Base-by-base conservation (phyloP, 2,888 invertebrate genomes). In the Chymomyza caudatula region DNA sequence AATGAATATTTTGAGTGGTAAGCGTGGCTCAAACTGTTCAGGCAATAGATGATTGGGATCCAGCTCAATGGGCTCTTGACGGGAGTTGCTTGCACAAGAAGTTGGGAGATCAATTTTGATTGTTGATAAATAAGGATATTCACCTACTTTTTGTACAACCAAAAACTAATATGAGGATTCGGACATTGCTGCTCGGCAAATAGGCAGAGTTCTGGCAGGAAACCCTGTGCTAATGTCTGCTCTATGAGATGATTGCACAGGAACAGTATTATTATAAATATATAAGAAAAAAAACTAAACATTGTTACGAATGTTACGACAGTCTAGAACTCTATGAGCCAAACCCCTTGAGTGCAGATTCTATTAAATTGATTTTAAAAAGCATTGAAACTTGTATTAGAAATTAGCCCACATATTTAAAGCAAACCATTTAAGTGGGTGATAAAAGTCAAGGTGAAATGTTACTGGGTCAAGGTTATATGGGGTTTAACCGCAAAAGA, bases 141-240 rank as follows among this genome's bases (percentile, higher is more conserved):
- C 3, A 73, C 89, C 90, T 87, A 93, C 93, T 91, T 92, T 15
- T 92, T 94, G 74, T 93, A 94, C 0, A 94, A 87, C 92, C 93
- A 93, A 86, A 92, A 94, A 4, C 92, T 91, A 2, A 94, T 89
- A 71, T 93, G 92, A 63, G 88, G 70, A 79, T 93, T 93, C 0
- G 94, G 94, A 82, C 94, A 94, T 20, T 73, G 42, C 20, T 77
- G 73, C 5, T 75, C 57, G n/a, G 76, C 83, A 65, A 78, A 76
- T 4, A 78, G 54, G 51, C 89, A 87, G 11, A 65, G 43, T 51
- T 71, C 71, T 19, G 76, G 66, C 19, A 69, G 60, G 19, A 72
- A 44, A 4, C 69, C 60, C 2, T 58, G 63, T 37, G 55, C 58
- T 5, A 22, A 6, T 19, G 23, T 37, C 42, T 54, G 29, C 37